Percentiles rank a stretch among this genome's conserved stretches.
phyloP scores from a whole-genome alignment of 1,140 invertebrate genomes.

The Dinoponera quadriceps region DNA sequence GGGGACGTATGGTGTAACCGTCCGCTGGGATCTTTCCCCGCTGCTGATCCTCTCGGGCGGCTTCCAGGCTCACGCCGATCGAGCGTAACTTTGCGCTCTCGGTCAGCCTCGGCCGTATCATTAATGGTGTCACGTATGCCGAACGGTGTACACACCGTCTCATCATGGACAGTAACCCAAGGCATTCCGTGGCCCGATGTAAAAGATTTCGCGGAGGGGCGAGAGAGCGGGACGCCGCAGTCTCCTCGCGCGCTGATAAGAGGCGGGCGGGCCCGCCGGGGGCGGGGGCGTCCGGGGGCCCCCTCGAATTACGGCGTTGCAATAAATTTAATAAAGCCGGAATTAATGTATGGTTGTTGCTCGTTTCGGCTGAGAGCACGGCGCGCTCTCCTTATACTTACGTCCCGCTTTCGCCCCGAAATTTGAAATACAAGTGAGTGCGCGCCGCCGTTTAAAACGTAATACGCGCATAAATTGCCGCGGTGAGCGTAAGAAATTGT shows the following conservation, averaged over 20 bases:
- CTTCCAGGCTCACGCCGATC: constrained; percentile 56
- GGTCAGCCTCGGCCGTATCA: constrained; percentile 58
- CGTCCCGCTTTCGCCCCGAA: constrained; percentile 44
- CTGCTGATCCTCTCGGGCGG: background rate
- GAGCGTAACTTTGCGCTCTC: constrained; percentile 48
- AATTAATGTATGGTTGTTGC: constrained; percentile 53
- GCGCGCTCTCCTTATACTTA: constrained; percentile 44
- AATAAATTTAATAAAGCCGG: constrained; percentile 67
- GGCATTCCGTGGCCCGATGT: constrained; percentile 61
- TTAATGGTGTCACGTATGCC: constrained; percentile 74
- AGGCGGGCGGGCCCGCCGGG: constrained; percentile 47
- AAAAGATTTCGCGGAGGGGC: constrained; percentile 59
- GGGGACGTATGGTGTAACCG: constrained; percentile 18
- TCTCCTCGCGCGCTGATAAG: constrained; percentile 67
- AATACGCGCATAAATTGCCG: constrained; percentile 57
- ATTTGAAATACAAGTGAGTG: constrained; percentile 48
- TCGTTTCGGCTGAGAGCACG: constrained; percentile 49
- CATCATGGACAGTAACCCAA: constrained; percentile 76
- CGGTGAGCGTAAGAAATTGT: constrained; percentile 45
- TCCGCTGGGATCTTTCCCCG: background rate
- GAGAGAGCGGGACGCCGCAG: background rate
- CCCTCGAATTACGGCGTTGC: constrained; percentile 48
- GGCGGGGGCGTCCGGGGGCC: constrained; percentile 30
- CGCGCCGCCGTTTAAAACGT: constrained; percentile 43
- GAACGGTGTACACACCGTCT: constrained; percentile 66